A percentile compares a stretch with the other conserved stretches of the same genome.
Conservation (phyloP, 92 coral and sea anemone species). For the Actinernus sp. region DNA sequence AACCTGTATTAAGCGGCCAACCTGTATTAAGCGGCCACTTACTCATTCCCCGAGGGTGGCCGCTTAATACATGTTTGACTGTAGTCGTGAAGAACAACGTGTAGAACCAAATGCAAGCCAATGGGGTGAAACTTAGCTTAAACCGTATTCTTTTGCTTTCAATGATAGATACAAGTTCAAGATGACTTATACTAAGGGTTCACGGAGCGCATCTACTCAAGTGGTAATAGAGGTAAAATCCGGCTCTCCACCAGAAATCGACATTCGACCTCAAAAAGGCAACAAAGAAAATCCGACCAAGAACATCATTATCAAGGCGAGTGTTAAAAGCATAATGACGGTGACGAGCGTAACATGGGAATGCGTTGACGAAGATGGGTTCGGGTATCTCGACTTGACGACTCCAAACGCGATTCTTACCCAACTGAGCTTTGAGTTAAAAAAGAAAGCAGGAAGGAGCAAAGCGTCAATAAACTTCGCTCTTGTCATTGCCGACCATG, state of each 20-base stretch:
- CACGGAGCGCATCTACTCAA: constrained; percentile 28
- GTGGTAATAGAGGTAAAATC: constrained; percentile 33
- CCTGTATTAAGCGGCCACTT: too few species aligned
- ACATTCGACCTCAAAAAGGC: constrained; percentile 30
- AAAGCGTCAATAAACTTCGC: constrained; percentile 5
- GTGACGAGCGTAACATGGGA: constrained; percentile 56
- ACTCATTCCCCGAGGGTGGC: too few species aligned
- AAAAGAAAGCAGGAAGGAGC: constrained; percentile 6
- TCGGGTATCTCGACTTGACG: constrained; percentile 54
- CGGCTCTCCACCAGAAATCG: constrained; percentile 66
- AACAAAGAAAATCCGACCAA: constrained; percentile 63
- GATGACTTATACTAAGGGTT: constrained; percentile 64
- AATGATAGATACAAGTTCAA: constrained; percentile 58
- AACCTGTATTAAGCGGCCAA: too few species aligned
- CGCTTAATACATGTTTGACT: too few species aligned
- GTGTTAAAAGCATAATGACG: constrained; percentile 26
- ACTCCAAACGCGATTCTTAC: constrained; percentile 24
- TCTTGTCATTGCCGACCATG: constrained; percentile 32
- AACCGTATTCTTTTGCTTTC: not conserved
- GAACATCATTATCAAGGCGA: constrained; percentile 3
- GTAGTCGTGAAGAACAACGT: not conserved
- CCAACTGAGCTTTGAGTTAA: not conserved
- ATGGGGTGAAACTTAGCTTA: too few species aligned
- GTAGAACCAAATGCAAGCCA: too few species aligned
- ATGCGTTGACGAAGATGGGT: constrained; percentile 67